Evolutionary conservation across 2,113 vertebrate genomes (phyloP).

Genomic region (Nannospalax galili): DNA sequence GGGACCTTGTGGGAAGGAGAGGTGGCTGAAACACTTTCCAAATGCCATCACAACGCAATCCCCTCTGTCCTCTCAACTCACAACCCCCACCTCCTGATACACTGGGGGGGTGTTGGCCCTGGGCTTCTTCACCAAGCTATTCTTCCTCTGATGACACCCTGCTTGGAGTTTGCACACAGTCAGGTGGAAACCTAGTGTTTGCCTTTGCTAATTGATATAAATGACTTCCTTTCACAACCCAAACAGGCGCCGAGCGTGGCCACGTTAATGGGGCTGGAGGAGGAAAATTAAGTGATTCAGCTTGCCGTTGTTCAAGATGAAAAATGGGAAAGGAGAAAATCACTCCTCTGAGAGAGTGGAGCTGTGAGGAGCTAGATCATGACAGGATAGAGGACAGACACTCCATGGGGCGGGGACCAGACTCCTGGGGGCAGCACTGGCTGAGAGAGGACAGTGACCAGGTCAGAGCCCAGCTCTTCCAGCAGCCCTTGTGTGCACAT

Average conservation of each 20-base stretch:
- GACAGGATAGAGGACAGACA: not conserved
- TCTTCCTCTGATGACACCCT: not conserved
- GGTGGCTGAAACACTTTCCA: not conserved
- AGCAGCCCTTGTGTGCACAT: not conserved
- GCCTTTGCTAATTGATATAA: constrained; percentile 77
- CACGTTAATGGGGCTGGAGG: constrained; percentile 68
- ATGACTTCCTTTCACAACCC: constrained; percentile 53
- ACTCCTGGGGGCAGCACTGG: not conserved
- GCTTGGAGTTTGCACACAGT: not conserved
- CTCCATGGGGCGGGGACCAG: too few relatives aligned
- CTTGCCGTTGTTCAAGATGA: constrained; percentile 76
- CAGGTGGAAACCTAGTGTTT: constrained; percentile 5
- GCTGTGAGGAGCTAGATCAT: not conserved
- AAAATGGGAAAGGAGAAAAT: constrained; percentile 64
- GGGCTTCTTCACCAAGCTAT: accelerated
- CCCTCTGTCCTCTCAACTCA: too few relatives aligned
- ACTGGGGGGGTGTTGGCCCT: accelerated
- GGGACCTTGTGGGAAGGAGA: not conserved
- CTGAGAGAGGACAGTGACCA: accelerated
- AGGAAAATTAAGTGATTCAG: constrained; percentile 77
- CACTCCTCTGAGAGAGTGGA: not conserved
- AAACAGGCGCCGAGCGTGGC: not conserved
- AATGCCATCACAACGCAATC: not conserved
- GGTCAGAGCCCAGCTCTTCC: not conserved
- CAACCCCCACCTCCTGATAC: accelerated